These are phyloP conservation scores for Drosophila ambigua DNA, from an alignment of 1,140 invertebrate genomes.

Conservation along the genomic window DNA sequence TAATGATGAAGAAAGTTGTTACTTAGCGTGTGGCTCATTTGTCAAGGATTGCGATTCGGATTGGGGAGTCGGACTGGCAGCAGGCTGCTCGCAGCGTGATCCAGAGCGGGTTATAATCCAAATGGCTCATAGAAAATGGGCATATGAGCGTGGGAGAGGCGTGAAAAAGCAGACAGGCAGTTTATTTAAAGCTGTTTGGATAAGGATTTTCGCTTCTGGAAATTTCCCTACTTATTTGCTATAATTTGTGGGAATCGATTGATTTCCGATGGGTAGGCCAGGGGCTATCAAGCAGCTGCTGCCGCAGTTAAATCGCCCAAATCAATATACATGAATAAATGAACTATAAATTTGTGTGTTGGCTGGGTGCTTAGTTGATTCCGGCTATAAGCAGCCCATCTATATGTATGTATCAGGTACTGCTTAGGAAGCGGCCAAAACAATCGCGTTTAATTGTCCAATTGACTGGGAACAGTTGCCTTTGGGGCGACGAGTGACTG, in stretches of 20 bases:
- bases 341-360: slow-evolving; percentile 45
- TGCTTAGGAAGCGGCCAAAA: slow-evolving; percentile 12
- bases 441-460: slow-evolving; percentile 59
- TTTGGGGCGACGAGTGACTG: background rate
- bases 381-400: slow-evolving; percentile 5
- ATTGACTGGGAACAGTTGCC: slow-evolving; percentile 39
- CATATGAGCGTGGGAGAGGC: slow-evolving; percentile 40
- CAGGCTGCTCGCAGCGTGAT: background rate
- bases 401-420: slow-evolving; percentile 33
- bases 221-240: slow-evolving; percentile 25
- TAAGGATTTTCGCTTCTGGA: slow-evolving; percentile 17
- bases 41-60: slow-evolving; percentile 64
- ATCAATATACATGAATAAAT: slow-evolving; percentile 62
- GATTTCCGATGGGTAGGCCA: slow-evolving; percentile 47
- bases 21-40: slow-evolving; percentile 79
- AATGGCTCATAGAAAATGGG: slow-evolving; percentile 55
- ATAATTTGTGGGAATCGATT: slow-evolving; percentile 44
- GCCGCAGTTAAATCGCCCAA: slow-evolving; percentile 28
- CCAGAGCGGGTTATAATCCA: slow-evolving; percentile 58
- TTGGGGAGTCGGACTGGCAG: background rate
- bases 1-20: slow-evolving; percentile 81
- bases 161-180: slow-evolving; percentile 53
- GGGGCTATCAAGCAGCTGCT: background rate
- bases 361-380: slow-evolving; percentile 27
- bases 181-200: slow-evolving; percentile 63